Conservation (phyloP, 2,113 vertebrate genomes). For the Erythrocercus mccallii region DNA sequence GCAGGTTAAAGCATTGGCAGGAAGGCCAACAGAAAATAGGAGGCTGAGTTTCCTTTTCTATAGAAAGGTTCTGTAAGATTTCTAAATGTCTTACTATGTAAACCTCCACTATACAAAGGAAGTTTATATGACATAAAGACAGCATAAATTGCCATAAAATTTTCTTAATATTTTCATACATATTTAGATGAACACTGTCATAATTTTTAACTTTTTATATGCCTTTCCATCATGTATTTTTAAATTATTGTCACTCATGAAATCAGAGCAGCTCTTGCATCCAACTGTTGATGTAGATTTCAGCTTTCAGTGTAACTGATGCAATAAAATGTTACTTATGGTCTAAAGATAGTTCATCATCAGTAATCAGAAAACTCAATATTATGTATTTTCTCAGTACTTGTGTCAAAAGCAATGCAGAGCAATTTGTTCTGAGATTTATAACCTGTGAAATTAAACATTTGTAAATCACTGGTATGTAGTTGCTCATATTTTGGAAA, state of each 20-base stretch:
- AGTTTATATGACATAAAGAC: background rate
- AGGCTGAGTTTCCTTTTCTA: background rate
- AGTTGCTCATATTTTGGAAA: background rate
- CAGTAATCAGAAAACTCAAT: background rate
- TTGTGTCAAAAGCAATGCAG: background rate
- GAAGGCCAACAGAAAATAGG: background rate
- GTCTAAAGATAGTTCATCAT: background rate
- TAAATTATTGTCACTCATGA: background rate
- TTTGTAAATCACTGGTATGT: background rate
- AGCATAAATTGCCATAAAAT: background rate
- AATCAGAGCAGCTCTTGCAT: background rate
- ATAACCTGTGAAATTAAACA: background rate
- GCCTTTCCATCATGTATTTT: background rate
- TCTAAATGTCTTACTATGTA: background rate
- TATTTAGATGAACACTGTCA: background rate
- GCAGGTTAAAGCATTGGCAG: background rate
- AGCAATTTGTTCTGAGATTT: background rate
- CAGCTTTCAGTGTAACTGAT: background rate
- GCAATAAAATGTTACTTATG: background rate
- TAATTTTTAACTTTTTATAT: background rate
- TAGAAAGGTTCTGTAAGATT: background rate
- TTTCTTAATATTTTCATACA: background rate
- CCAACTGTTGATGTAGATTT: background rate
- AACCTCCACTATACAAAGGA: background rate
- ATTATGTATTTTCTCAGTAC: background rate